Evolutionary conservation across 2,888 invertebrate genomes (phyloP), one percentile per base, ranked within the genome.

Genomic region (Callimorpha dominula): DNA sequence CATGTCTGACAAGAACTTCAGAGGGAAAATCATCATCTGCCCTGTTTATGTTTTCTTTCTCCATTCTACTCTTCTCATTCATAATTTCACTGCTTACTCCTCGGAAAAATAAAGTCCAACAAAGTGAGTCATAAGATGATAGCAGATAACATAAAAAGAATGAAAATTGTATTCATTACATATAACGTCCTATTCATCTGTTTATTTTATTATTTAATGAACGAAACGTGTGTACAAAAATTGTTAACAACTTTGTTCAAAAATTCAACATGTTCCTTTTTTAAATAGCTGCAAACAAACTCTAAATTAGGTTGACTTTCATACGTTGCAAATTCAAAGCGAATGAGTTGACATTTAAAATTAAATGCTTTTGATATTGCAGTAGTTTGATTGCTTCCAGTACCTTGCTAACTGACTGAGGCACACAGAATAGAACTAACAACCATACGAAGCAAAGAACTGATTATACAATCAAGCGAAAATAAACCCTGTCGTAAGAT

Each of bases 401-500:
- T 78, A 71, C 50, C 20, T 8, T 57, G 43, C 78, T 81, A 82
- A 82, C 79, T 81, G 79, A 71, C 77, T 67, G 6, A 14, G 43
- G 42, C 52, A 17, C 65, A 63, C 40, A 42, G 42, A 52, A 69
- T 74, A 76, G 64, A 74, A 62, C 60, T 42, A 64, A 69, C 77
- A 80, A 65, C 65, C 71, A 72, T 74, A 71, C 67, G 43, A 62
- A 71, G 42, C 52, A 49, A 31, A 8, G 57, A 62, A 57, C 66
- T 57, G 50, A 63, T 20, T 52, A 40, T 7, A 60, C 50, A 12
- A 17, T 17, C 73, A 75, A 70, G 50, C 50, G 62, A 82, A 79
- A 78, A 20, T 64, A 31, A 60, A 74, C 76, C 63, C 66, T 76
- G 14, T 40, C 0, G 0, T 1, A 9, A 20, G n/a, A 20, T 0